Conservation (phyloP, 2,113 vertebrate genomes). For the Ceuthmochares aereus region DNA sequence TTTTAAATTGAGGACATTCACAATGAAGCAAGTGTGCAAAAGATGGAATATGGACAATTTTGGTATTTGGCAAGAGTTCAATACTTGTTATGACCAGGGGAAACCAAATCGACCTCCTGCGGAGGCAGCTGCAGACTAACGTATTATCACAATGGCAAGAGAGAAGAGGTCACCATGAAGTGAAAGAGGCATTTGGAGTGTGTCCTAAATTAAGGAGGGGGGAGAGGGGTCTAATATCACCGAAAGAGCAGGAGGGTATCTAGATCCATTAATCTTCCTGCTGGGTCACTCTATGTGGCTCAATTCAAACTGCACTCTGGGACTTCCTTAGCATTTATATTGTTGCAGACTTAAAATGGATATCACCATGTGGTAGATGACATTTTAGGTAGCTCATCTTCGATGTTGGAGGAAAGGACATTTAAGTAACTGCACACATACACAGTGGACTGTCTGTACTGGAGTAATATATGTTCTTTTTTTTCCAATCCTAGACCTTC, state of each 20-base stretch:
- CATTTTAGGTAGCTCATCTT: constrained; percentile 42
- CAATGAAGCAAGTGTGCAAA: not conserved
- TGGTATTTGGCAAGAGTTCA: constrained; percentile 4
- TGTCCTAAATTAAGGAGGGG: not conserved
- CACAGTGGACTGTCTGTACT: not conserved
- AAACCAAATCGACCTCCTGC: not conserved
- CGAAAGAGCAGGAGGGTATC: constrained; percentile 17
- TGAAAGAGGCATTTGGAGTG: constrained; percentile 14
- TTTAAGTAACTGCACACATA: constrained; percentile 2
- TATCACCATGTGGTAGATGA: constrained; percentile 61
- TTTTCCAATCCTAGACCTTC: not conserved
- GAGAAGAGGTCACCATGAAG: not conserved
- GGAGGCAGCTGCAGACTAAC: not conserved
- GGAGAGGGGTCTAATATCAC: not conserved
- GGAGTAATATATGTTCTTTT: not conserved
- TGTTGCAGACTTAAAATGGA: constrained; percentile 37
- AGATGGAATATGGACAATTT: not conserved
- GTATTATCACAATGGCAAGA: constrained; percentile 17
- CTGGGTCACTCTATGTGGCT: constrained; percentile 28
- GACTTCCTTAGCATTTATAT: constrained; percentile 62
- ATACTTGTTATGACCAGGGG: not conserved
- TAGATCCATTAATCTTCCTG: constrained; percentile 59
- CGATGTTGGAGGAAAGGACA: not conserved
- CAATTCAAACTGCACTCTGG: constrained; percentile 47
- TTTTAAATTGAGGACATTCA: not conserved